Evolutionary conservation across 2,888 invertebrate species (phyloP).

Genomic region (Megaustenia siamemsis): DNA sequence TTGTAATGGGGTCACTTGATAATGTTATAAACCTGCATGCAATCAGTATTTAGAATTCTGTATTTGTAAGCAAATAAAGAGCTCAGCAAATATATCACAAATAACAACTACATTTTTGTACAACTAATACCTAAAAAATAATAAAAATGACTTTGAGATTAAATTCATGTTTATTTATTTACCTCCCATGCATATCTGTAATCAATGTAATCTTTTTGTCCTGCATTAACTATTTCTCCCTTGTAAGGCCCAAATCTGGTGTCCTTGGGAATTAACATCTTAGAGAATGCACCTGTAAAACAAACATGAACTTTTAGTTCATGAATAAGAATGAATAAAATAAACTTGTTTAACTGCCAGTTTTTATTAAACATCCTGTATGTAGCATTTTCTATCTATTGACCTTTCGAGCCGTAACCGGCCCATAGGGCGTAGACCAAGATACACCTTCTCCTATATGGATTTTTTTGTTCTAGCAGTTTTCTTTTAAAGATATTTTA

Average conservation of each 20-base stretch:
- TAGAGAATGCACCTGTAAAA: conserved; percentile 48
- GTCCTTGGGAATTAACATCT: conserved; percentile 42
- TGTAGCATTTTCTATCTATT: too few relatives aligned
- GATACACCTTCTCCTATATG: too few relatives aligned
- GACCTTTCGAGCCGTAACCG: too few relatives aligned
- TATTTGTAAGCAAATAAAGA: too few relatives aligned
- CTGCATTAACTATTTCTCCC: conserved; percentile 71
- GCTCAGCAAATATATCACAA: background rate
- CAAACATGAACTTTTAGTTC: background rate
- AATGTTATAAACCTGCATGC: background rate
- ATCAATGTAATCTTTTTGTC: conserved; percentile 62
- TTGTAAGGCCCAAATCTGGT: conserved; percentile 74
- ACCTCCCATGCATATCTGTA: conserved; percentile 78
- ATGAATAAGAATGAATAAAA: too few relatives aligned
- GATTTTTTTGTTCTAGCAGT: too few relatives aligned
- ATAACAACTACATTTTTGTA: background rate
- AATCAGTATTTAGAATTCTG: too few relatives aligned
- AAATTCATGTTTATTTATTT: conserved; percentile 33
- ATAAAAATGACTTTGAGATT: background rate
- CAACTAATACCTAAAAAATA: background rate
- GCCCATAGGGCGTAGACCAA: too few relatives aligned
- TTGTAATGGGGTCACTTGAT: too few relatives aligned
- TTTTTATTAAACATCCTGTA: too few relatives aligned
- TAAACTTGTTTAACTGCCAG: too few relatives aligned
- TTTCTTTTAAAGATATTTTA: too few relatives aligned